phyloP scores from a whole-genome alignment of 2,113 vertebrate species.

The Esox niger region DNA sequence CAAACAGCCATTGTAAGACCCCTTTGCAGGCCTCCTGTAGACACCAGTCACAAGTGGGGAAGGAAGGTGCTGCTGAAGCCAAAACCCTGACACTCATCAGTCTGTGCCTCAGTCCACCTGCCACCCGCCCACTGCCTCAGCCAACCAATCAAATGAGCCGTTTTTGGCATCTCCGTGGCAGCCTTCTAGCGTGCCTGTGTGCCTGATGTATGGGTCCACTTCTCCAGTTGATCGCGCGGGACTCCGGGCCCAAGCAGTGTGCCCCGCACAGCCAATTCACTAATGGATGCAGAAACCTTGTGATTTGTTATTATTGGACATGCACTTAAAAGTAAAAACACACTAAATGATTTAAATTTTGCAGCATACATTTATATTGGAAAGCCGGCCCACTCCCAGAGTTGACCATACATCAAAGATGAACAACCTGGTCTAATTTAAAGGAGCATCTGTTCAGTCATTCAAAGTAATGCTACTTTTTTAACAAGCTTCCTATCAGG shows the following conservation, averaged over 20 bases:
- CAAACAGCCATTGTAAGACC: no score
- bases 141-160: conserved; percentile 48
- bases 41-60: no score
- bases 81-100: neutral
- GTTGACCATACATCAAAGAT: conserved; percentile 61
- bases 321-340: conserved; percentile 60
- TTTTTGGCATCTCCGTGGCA: conserved; percentile 49
- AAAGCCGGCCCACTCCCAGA: conserved; percentile 61
- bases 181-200: conserved; percentile 31
- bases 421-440: conserved; percentile 71
- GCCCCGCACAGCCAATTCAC: conserved; percentile 67
- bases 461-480: conserved; percentile 65
- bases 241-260: neutral
- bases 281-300: conserved; percentile 74
- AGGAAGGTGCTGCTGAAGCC: no score
- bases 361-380: conserved; percentile 65
- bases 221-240: no score
- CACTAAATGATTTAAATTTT: conserved; percentile 67
- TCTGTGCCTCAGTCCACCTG: no score
- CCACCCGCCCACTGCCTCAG: conserved; percentile 41
- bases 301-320: conserved; percentile 73
- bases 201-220: conserved; percentile 56
- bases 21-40: conserved; percentile 4
- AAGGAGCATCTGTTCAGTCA: conserved; percentile 59
- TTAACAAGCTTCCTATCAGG: conserved; percentile 41